Evolutionary conservation across 1,140 invertebrate species (phyloP).

Genomic region (Hyles euphorbiae): DNA sequence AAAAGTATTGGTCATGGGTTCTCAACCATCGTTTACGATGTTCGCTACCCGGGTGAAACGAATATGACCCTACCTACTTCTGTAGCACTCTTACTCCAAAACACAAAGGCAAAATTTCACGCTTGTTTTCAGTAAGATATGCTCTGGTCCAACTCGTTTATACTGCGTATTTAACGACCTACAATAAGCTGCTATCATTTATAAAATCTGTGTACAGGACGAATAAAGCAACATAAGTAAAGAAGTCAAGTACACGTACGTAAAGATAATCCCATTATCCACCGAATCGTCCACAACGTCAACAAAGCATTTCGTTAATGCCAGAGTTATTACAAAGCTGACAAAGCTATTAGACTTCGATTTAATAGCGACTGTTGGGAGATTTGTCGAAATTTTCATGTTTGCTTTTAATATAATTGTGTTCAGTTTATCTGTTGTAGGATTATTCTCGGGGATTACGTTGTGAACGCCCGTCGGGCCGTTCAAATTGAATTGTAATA

Average conservation of each 20-base stretch:
- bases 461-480: constrained; percentile 32
- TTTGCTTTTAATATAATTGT: constrained; percentile 69
- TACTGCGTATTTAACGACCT: too few species aligned
- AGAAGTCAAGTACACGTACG: background rate
- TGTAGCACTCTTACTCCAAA: too few species aligned
- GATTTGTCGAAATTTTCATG: constrained; percentile 58
- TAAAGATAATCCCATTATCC: background rate
- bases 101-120: too few species aligned
- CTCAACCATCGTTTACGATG: too few species aligned
- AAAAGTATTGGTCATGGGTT: too few species aligned
- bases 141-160: too few species aligned
- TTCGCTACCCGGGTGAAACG: too few species aligned
- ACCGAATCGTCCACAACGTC: background rate
- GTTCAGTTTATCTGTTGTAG: constrained; percentile 58
- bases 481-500: constrained; percentile 72
- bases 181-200: background rate
- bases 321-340: constrained; percentile 27
- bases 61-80: too few species aligned
- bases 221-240: too few species aligned
- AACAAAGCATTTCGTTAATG: constrained; percentile 8
- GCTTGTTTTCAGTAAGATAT: too few species aligned
- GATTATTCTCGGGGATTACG: constrained; percentile 58
- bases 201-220: background rate
- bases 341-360: constrained; percentile 48
- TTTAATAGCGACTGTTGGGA: constrained; percentile 42